These are phyloP conservation scores for Norana najaformis DNA, from an alignment of 2,888 invertebrate species.

Conservation along the genomic window DNA sequence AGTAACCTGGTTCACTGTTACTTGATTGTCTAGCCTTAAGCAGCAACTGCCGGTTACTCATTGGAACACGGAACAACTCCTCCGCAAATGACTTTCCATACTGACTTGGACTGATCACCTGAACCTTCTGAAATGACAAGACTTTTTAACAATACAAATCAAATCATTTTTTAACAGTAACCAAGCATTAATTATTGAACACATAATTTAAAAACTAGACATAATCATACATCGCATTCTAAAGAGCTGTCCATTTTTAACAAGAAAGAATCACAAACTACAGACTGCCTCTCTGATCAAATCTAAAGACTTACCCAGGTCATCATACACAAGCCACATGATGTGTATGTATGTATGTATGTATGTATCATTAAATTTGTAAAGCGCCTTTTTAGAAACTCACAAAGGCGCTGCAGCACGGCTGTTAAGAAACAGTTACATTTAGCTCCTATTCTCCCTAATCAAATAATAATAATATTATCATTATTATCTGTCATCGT, in stretches of 20 bases:
- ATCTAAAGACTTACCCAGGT: too few species aligned
- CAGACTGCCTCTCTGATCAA: too few species aligned
- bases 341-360: too few species aligned
- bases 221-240: background rate
- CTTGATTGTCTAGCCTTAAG: background rate
- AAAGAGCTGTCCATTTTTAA: background rate
- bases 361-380: too few species aligned
- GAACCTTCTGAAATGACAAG: constrained; percentile 68
- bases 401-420: too few species aligned
- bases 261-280: too few species aligned
- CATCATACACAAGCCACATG: background rate
- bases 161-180: background rate
- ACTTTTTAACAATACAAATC: background rate
- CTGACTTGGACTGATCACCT: constrained; percentile 75
- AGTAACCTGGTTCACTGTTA: background rate
- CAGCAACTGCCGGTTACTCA: constrained; percentile 75
- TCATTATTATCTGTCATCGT: too few species aligned
- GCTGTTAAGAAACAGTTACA: background rate
- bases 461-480: too few species aligned
- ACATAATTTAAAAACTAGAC: background rate
- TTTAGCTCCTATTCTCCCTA: background rate
- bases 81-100: constrained; percentile 75
- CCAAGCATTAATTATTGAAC: background rate
- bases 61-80: constrained; percentile 77
- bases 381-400: too few species aligned